phyloP scores from a whole-genome alignment of 2,113 vertebrate species.

The Tychaedon coryphoeus region DNA sequence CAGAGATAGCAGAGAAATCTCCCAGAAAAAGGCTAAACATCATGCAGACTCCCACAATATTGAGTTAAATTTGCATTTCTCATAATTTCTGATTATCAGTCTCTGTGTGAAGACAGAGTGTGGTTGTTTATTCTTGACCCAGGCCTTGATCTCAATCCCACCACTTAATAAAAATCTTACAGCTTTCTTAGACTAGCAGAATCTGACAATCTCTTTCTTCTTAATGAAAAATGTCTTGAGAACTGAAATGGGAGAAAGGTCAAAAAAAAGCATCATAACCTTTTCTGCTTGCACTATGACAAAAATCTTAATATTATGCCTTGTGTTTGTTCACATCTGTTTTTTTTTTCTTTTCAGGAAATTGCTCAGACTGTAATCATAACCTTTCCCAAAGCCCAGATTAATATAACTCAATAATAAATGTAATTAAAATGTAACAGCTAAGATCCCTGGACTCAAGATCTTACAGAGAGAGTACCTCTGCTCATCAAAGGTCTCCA shows the following conservation, averaged over 20 bases:
- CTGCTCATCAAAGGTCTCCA: not conserved
- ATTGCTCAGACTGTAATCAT: not conserved
- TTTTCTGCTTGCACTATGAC: not conserved
- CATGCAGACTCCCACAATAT: not conserved
- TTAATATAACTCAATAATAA: not conserved
- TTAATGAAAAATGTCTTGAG: not conserved
- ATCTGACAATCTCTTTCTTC: not conserved
- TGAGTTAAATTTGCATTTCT: not conserved
- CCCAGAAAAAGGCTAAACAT: not conserved
- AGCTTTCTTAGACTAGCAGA: not conserved
- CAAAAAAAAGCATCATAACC: not conserved
- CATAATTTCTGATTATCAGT: not conserved
- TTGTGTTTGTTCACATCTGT: not conserved
- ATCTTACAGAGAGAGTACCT: not conserved
- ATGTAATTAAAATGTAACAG: conserved; percentile 27
- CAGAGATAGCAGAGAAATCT: not conserved
- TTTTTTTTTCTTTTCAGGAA: not conserved
- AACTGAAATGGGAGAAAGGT: not conserved
- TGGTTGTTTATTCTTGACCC: not conserved
- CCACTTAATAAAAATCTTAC: not conserved
- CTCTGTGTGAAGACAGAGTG: not conserved
- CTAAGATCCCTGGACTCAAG: not conserved
- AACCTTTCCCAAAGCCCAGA: not conserved
- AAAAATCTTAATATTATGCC: not conserved
- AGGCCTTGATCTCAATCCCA: not conserved